A percentile compares a stretch with the other conserved stretches of the same genome.
These are phyloP conservation scores for Hyppa rectilinea DNA, from an alignment of 2,888 invertebrate species.

Conservation along the genomic window DNA sequence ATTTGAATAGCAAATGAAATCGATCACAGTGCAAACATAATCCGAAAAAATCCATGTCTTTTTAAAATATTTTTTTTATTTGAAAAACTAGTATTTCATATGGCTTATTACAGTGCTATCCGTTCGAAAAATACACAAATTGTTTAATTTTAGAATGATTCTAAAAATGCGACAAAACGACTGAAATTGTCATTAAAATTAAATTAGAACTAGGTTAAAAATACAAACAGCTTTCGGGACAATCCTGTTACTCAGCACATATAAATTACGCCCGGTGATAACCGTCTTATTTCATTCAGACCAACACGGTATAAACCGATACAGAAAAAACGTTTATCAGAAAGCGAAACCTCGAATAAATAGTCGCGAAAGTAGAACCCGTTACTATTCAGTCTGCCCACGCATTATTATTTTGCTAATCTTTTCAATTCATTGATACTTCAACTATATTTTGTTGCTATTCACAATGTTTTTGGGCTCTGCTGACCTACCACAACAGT, in stretches of 20 bases:
- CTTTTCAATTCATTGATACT: constrained; percentile 5
- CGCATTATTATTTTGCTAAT: constrained; percentile 22
- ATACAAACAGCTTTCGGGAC: background rate
- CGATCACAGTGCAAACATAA: constrained; percentile 43
- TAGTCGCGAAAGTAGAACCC: constrained; percentile 51
- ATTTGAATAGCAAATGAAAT: constrained; percentile 65
- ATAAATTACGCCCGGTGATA: constrained; percentile 2
- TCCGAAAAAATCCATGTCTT: constrained; percentile 31
- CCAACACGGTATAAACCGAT: background rate
- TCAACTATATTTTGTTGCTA: background rate
- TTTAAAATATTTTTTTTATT: constrained; percentile 2
- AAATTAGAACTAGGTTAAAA: constrained; percentile 4
- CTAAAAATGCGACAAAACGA: background rate
- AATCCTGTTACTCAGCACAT: background rate
- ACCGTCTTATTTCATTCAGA: constrained; percentile 13
- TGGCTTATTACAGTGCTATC: background rate
- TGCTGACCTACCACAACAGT: constrained; percentile 56
- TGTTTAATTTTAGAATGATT: background rate
- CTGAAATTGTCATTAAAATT: background rate
- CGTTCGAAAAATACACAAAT: background rate
- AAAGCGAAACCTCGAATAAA: constrained; percentile 46
- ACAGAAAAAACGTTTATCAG: constrained; percentile 28
- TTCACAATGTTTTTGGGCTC: background rate
- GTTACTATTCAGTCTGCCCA: constrained; percentile 41
- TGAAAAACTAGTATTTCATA: background rate